Evolutionary conservation across 2,797 vertebrate species (phyloP).

Genomic region (Psittacula derbiana): DNA sequence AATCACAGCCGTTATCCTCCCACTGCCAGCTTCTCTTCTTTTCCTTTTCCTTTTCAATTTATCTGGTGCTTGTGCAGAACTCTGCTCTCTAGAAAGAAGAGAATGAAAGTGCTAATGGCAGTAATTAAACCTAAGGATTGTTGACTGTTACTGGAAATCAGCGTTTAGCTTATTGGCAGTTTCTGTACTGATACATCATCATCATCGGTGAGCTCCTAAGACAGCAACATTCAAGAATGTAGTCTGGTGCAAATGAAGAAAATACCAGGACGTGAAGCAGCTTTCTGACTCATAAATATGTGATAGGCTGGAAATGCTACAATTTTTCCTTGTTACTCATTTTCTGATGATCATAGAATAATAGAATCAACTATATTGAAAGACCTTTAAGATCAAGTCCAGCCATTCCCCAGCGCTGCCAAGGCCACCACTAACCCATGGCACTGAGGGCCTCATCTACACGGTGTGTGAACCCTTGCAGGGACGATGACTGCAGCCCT

Average conservation of each 20-base stretch:
- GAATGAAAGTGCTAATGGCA: background rate
- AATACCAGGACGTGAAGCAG: background rate
- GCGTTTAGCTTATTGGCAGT: background rate
- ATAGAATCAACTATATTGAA: background rate
- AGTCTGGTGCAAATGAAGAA: background rate
- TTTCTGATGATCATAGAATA: background rate
- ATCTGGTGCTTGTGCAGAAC: background rate
- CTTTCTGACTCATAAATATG: background rate
- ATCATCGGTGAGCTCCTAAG: background rate
- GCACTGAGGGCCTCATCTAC: background rate
- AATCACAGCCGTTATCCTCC: background rate
- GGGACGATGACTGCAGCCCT: background rate
- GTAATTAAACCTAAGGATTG: background rate
- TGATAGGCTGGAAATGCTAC: background rate
- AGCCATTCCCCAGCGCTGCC: background rate
- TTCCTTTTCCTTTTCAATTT: background rate
- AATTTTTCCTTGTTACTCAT: background rate
- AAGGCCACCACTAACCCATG: background rate
- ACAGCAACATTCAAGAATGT: background rate
- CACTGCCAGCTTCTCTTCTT: background rate
- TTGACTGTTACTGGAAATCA: background rate
- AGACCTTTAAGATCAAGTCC: background rate
- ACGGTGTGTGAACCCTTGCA: accelerated
- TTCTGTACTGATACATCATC: background rate
- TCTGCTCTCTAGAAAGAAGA: background rate